These are phyloP conservation scores for Hemibagrus guttatus DNA, from an alignment of 2,797 vertebrate genomes.

Conservation along the genomic window DNA sequence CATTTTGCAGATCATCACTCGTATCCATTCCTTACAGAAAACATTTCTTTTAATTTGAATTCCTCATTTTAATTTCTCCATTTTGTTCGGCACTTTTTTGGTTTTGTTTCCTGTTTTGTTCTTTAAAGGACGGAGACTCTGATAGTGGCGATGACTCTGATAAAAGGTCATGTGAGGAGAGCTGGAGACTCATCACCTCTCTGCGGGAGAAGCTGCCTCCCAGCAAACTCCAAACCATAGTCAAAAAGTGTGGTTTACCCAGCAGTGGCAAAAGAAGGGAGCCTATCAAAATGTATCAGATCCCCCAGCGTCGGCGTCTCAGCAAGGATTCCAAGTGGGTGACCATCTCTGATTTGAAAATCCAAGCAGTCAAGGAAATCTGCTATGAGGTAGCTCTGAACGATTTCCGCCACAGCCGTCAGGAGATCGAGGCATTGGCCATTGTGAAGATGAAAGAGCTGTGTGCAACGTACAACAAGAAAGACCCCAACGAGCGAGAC, in stretches of 20 bases:
- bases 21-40: slow-evolving; percentile 73
- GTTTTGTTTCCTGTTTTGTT: slow-evolving; percentile 84
- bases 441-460: slow-evolving; percentile 99
- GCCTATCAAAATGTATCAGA: slow-evolving; percentile 97
- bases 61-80: slow-evolving; percentile 80
- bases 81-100: slow-evolving; percentile 77
- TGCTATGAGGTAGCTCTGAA: slow-evolving; percentile 99
- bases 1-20: slow-evolving; percentile 80
- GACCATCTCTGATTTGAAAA: slow-evolving; percentile 98
- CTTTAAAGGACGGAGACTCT: slow-evolving; percentile 99
- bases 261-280: slow-evolving; percentile 98
- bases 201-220: slow-evolving; percentile 99
- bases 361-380: slow-evolving; percentile 99
- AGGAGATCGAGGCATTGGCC: slow-evolving; percentile 97
- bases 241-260: slow-evolving; percentile 98
- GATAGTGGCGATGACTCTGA: slow-evolving; percentile 99
- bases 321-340: slow-evolving; percentile 99
- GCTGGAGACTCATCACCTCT: slow-evolving; percentile 99
- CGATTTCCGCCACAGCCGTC: slow-evolving; percentile 94
- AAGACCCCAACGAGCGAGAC: slow-evolving; percentile 96
- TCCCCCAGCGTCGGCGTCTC: slow-evolving; percentile 93
- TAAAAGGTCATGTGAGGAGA: slow-evolving; percentile 99
- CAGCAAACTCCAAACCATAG: slow-evolving; percentile 99
- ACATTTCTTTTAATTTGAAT: slow-evolving; percentile 64
- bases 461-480: slow-evolving; percentile 92